Evolutionary conservation across 1,140 invertebrate species (phyloP), one percentile per base, ranked within the genome.

Genomic region (Halotydeus destructor): DNA sequence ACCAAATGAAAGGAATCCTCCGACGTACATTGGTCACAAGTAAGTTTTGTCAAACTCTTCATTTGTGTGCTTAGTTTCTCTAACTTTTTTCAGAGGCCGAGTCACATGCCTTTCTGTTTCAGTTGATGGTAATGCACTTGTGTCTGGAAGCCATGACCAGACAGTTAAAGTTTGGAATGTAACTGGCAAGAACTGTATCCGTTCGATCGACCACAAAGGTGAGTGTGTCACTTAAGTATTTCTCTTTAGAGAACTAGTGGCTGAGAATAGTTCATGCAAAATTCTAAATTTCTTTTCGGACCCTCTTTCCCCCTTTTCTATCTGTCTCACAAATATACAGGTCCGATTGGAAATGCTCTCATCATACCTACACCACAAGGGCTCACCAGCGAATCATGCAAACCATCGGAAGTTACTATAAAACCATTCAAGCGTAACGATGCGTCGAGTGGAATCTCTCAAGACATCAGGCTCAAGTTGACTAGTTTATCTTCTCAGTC

Each of bases 161-260:
- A 67, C 63, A 43, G 71, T 84, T 1, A 69, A 74, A 48, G 51
- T 84, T 19, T 88, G 82, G 81, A 71, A 86, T 49, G 70, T 83
- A 26, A 53, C 54, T 24, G 82, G 76, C 54, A 59, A 66, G 32
- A 76, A 82, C 51, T 69, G 75, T 38, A 57, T 78, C 9, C 68
- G 70, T 46, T 72, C 65, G 9, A 62, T 86, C 21, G 57, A 60
- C 18, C 74, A 78, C 48, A 78, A 76, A 57, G 58, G 58, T 59
- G 51, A 21, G 18, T 27, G 8, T 16, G 19, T 30, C 12, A 11
- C 3, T 9, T 31, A 5, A 8, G 9, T 32, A 11, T 8, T 34
- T 9, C n/a, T n/a, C n/a, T n/a, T n/a, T n/a, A n/a, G n/a, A n/a
- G n/a, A n/a, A n/a, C n/a, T n/a, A n/a, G n/a, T n/a, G n/a, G n/a